phyloP scores from a whole-genome alignment of 2,797 vertebrate genomes.

The Ctenochaetus hawaiiensis region DNA sequence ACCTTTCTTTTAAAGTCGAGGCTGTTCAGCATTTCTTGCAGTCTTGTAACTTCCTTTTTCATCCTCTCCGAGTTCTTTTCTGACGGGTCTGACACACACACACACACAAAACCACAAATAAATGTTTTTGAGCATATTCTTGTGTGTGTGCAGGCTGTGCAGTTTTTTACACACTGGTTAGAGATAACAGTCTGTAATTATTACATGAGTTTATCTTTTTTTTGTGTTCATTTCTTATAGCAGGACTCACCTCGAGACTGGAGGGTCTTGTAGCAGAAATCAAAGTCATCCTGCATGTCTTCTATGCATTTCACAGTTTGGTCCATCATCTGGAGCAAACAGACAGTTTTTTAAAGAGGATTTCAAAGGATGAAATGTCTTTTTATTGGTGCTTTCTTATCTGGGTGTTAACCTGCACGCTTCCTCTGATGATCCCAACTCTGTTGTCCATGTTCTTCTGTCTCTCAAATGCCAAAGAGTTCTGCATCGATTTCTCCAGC shows the following conservation, averaged over 20 bases:
- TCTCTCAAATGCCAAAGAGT: conserved; percentile 90
- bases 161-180: not conserved
- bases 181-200: not conserved
- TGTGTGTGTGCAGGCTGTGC: not conserved
- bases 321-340: conserved; percentile 89
- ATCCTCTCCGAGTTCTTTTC: conserved; percentile 89
- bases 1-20: conserved; percentile 98
- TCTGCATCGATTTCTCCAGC: conserved; percentile 93
- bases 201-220: not conserved
- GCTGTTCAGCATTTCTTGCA: conserved; percentile 95
- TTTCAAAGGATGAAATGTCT: not conserved
- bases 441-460: conserved; percentile 93
- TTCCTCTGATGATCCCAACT: conserved; percentile 91
- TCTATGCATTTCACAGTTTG: conserved; percentile 96
- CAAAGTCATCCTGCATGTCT: conserved; percentile 98
- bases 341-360: not conserved
- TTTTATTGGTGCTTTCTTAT: not conserved
- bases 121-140: not conserved
- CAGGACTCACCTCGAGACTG: conserved; percentile 90
- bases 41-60: conserved; percentile 92
- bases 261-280: conserved; percentile 97
- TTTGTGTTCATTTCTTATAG: not conserved
- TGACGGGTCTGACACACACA: conserved; percentile 83
- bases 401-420: conserved; percentile 87
- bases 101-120: not conserved